Conservation (phyloP, 2,113 vertebrate species). For the Galeopterus variegatus region DNA sequence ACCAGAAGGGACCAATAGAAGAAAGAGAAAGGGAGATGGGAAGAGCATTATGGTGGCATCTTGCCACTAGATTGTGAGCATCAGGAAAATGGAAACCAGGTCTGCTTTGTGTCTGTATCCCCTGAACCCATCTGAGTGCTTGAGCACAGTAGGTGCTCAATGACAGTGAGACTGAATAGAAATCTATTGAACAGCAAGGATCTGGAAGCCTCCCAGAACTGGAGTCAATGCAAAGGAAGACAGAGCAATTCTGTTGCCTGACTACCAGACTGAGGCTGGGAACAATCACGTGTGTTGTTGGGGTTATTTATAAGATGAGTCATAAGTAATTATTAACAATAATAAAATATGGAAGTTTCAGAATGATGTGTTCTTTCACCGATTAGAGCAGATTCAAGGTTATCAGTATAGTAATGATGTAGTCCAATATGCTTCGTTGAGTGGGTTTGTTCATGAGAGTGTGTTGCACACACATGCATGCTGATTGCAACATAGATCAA, state of each 20-base stretch:
- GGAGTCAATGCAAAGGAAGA: conserved; percentile 4
- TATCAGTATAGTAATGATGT: conserved; percentile 60
- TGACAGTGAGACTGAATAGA: conserved; percentile 1
- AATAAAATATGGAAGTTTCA: conserved; percentile 5
- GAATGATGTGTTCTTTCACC: conserved; percentile 40
- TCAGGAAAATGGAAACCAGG: not conserved
- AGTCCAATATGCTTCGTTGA: conserved; percentile 7
- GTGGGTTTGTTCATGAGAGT: not conserved
- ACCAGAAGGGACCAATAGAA: not conserved
- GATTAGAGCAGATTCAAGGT: conserved; percentile 57
- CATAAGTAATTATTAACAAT: conserved; percentile 52
- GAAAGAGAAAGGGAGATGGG: not conserved
- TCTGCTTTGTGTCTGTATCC: conserved; percentile 15
- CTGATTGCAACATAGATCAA: conserved; percentile 43
- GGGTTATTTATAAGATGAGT: conserved; percentile 64
- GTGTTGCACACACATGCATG: not conserved
- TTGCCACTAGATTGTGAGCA: not conserved
- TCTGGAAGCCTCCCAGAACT: conserved; percentile 23
- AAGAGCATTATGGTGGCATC: not conserved
- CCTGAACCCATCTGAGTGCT: not conserved
- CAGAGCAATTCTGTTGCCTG: conserved; percentile 17
- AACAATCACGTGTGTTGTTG: not conserved
- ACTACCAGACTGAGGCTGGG: not conserved
- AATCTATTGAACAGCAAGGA: conserved; percentile 34
- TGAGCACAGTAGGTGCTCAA: not conserved